Evolutionary conservation across 37 sponge, comb jelly and placozoan species (phyloP), one percentile per base, ranked within the genome.

Genomic region (Agelas oroides): DNA sequence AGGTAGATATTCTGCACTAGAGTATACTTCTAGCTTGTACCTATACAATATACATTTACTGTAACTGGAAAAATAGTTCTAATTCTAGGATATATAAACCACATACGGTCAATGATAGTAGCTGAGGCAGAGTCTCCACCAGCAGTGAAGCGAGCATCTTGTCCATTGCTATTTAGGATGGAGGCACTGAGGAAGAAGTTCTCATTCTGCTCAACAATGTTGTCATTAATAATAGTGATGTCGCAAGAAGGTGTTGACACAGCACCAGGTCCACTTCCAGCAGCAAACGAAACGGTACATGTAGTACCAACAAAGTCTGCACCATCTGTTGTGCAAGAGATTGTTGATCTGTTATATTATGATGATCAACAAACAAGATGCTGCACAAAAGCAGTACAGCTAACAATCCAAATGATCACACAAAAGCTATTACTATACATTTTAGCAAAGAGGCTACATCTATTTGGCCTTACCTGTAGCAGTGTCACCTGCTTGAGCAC

Each of bases 171-270:
- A 20, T n/a, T 56, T 56, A 19, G 34, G 55, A 19, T 20, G 32
- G 34, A 6, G 17, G 53, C 54, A 75, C 36, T 19, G 33, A 79
- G 18, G 52, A 6, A 23, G 41, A 81, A 34, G 0, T 2, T 31
- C 71, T 81, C 82, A 56, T 38, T 15, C 18, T 19, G 39, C 31
- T 81, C 82, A 1, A 71, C 60, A 59, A 71, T 31, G 56, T 54
- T 14, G 28, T 81, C 82, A 71, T 81, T 34, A 11, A 58, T 79
- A n/a, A 79, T 79, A 14, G 67, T 23, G 21, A 31, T 68, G 23
- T 68, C 20, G 13, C 23, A 33, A 32, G 35, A 8, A 11, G 28
- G 23, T 6, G 34, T 24, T 68, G 23, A 31, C 5, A 5, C 5
- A 56, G 59, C 23, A 15, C 75, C 75, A 55, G 57, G 59, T n/a